Evolutionary conservation across 2,113 vertebrate genomes (phyloP).

Genomic region (Tetrao urogallus): DNA sequence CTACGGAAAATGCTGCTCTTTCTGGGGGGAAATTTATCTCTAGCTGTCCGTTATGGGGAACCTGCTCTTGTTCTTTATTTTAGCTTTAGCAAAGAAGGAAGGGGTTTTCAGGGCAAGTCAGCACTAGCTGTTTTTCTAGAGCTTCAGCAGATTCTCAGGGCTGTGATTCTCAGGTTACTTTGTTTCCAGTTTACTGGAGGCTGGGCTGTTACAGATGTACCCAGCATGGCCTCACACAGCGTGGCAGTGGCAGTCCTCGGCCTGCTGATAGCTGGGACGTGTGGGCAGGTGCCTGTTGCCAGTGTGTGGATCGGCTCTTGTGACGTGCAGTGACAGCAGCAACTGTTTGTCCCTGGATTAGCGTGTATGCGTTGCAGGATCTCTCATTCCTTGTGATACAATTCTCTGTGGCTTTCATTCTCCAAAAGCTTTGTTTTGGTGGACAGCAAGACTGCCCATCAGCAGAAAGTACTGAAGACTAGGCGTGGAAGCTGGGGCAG

Average conservation of each 20-base stretch:
- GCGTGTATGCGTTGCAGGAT: background rate
- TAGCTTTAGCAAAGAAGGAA: conserved; percentile 15
- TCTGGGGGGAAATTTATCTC: conserved; percentile 54
- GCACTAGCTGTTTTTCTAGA: background rate
- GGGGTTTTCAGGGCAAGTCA: conserved; percentile 16
- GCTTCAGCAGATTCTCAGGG: background rate
- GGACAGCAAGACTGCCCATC: background rate
- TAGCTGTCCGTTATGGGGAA: conserved; percentile 13
- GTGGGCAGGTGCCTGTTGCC: background rate
- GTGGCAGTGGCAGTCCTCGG: background rate
- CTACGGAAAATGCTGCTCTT: conserved; percentile 55
- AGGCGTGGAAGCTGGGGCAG: background rate
- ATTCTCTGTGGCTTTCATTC: background rate
- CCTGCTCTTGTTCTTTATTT: conserved; percentile 45
- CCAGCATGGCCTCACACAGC: background rate
- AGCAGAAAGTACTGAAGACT: background rate
- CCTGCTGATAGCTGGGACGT: background rate
- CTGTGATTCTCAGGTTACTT: background rate
- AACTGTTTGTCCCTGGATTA: background rate
- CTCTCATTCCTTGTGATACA: background rate
- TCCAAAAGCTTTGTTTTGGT: background rate
- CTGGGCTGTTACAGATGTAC: background rate
- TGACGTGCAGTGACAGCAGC: background rate
- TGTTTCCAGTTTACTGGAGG: background rate
- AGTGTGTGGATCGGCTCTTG: background rate